Conservation (phyloP, 1,140 invertebrate genomes). For the Geopemphigus sp. region DNA sequence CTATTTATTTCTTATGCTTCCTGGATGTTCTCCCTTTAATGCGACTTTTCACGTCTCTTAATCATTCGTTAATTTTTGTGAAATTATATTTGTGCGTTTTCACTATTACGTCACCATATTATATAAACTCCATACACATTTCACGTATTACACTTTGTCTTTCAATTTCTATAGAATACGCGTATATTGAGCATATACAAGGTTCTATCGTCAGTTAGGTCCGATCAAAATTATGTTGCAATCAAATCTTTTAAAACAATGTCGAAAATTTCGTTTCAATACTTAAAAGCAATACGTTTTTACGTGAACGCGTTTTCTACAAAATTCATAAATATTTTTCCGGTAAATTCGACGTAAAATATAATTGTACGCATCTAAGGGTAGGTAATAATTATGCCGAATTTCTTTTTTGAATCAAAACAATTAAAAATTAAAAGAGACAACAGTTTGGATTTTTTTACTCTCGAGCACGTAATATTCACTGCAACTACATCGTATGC, state of each 20-base stretch:
- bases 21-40: not conserved
- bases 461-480: too few species aligned
- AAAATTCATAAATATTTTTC: too few species aligned
- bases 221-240: slow-evolving; percentile 11
- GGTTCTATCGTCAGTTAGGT: not conserved
- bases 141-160: not conserved
- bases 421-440: too few species aligned
- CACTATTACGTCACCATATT: not conserved
- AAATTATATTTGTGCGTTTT: not conserved
- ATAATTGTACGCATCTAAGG: too few species aligned
- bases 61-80: not conserved
- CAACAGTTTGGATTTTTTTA: too few species aligned
- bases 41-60: not conserved
- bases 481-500: too few species aligned
- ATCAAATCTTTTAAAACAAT: slow-evolving; percentile 8
- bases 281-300: not conserved
- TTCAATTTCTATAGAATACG: slow-evolving; percentile 1
- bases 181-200: not conserved
- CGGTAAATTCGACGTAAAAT: too few species aligned
- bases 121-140: not conserved
- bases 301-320: too few species aligned
- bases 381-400: too few species aligned
- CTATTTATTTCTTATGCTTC: not conserved
- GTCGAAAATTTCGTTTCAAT: not conserved
- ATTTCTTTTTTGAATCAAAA: too few species aligned